phyloP scores from a whole-genome alignment of 2,113 vertebrate species.

The Clarias macrocephalus region DNA sequence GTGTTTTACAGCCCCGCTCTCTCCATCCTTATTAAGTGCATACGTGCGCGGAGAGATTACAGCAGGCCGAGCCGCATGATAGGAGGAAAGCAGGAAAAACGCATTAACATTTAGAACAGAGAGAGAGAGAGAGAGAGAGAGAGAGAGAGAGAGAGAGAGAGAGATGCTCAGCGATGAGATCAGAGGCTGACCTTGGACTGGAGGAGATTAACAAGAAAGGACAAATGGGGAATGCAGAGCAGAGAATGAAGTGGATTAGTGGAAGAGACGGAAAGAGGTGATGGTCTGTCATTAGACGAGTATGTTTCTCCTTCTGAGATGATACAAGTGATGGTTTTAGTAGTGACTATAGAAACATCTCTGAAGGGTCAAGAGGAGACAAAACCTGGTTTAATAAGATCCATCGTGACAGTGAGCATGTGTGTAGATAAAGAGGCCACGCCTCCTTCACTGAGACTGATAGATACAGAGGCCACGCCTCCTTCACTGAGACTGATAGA shows the following conservation, averaged over 20 bases:
- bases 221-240: not conserved
- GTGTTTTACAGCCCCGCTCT: constrained; percentile 5
- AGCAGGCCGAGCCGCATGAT: not conserved
- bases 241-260: not conserved
- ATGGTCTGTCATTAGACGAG: not conserved
- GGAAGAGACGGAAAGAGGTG: not conserved
- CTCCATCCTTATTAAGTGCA: constrained; percentile 9
- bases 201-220: not conserved
- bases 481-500: not conserved
- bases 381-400: not conserved
- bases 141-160: not conserved
- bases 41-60: not conserved
- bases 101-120: not conserved
- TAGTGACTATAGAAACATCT: not conserved
- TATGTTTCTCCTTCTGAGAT: not conserved
- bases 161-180: not conserved
- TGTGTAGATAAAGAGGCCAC: too few species aligned
- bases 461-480: not conserved
- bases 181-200: constrained; percentile 12
- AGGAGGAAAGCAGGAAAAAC: not conserved
- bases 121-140: constrained; percentile 2
- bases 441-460: not conserved
- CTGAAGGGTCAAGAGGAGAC: not conserved
- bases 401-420: not conserved
- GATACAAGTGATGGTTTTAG: not conserved